Conservation (phyloP, 1,140 invertebrate species). For the Drosophila tsacasi region DNA sequence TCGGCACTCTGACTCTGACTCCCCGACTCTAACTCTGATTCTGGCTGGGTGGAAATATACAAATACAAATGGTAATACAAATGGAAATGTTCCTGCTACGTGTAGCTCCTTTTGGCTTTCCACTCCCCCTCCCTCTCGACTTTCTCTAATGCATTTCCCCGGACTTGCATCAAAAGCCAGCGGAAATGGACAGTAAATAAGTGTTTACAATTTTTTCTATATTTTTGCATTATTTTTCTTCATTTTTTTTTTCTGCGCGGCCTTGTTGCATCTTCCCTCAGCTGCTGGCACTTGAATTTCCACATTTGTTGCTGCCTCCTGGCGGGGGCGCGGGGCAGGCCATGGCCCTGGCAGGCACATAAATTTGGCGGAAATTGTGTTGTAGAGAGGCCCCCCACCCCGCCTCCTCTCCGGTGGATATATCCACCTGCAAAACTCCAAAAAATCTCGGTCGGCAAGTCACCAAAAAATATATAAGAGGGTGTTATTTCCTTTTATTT, state of each 20-base stretch:
- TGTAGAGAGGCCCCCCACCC: background rate
- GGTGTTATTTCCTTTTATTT: background rate
- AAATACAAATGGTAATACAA: slow-evolving; percentile 59
- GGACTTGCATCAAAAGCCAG: slow-evolving; percentile 64
- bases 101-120: slow-evolving; percentile 1
- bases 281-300: slow-evolving; percentile 13
- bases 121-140: background rate
- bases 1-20: slow-evolving; percentile 21
- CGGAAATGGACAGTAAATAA: slow-evolving; percentile 83
- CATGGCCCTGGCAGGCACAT: slow-evolving; percentile 49
- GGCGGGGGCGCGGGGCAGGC: background rate
- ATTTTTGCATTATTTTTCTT: background rate
- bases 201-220: slow-evolving; percentile 75
- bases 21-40: slow-evolving; percentile 6
- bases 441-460: slow-evolving; percentile 23
- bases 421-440: slow-evolving; percentile 10
- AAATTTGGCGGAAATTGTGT: slow-evolving; percentile 73
- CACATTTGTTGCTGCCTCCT: slow-evolving; percentile 22
- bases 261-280: slow-evolving; percentile 55
- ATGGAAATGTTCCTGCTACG: slow-evolving; percentile 59
- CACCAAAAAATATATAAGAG: background rate
- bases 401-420: background rate
- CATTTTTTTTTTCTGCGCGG: slow-evolving; percentile 3
- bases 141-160: slow-evolving; percentile 21
- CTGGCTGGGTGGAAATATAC: slow-evolving; percentile 39